Percentiles rank a stretch among this genome's conserved stretches.
Evolutionary conservation across 2,888 invertebrate species (phyloP).

Genomic region (Corythucha ciliata): DNA sequence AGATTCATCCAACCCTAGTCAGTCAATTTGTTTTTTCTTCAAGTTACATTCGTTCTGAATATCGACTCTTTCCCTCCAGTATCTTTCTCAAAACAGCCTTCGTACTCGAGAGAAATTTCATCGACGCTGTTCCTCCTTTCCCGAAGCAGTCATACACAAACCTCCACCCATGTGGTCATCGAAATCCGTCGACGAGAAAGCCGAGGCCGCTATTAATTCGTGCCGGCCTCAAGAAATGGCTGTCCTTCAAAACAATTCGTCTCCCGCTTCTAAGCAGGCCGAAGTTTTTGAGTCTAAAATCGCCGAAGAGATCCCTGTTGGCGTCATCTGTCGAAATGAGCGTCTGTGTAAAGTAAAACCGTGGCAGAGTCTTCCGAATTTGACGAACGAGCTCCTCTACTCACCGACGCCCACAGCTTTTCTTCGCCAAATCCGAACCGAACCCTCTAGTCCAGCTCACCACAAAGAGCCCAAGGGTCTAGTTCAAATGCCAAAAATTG

Average conservation of each 20-base stretch:
- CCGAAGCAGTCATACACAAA: conserved; percentile 39
- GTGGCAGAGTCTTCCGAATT: conserved; percentile 18
- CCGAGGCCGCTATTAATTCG: too few relatives aligned
- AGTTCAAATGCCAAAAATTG: too few relatives aligned
- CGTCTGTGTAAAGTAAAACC: conserved; percentile 15
- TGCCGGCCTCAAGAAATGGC: conserved; percentile 10
- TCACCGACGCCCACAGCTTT: neutral
- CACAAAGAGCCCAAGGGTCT: too few relatives aligned
- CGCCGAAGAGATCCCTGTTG: conserved; percentile 12
- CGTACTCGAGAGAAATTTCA: conserved; percentile 41
- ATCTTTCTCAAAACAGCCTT: conserved; percentile 39
- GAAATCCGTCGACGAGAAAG: neutral
- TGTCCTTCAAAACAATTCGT: conserved; percentile 5
- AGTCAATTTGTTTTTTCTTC: conserved; percentile 27
- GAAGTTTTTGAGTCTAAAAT: conserved; percentile 20
- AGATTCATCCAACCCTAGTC: conserved; percentile 51
- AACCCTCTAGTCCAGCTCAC: conserved; percentile 21
- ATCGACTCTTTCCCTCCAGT: conserved; percentile 29
- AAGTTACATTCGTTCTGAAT: conserved; percentile 11
- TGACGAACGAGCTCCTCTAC: too few relatives aligned
- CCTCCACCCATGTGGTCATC: conserved; percentile 15
- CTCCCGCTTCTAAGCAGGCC: neutral
- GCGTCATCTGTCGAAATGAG: too few relatives aligned
- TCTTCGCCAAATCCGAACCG: conserved; percentile 12
- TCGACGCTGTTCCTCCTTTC: conserved; percentile 49